Base-by-base conservation (phyloP, 2,888 invertebrate genomes). In the Tanytarsus gracilentus region DNA sequence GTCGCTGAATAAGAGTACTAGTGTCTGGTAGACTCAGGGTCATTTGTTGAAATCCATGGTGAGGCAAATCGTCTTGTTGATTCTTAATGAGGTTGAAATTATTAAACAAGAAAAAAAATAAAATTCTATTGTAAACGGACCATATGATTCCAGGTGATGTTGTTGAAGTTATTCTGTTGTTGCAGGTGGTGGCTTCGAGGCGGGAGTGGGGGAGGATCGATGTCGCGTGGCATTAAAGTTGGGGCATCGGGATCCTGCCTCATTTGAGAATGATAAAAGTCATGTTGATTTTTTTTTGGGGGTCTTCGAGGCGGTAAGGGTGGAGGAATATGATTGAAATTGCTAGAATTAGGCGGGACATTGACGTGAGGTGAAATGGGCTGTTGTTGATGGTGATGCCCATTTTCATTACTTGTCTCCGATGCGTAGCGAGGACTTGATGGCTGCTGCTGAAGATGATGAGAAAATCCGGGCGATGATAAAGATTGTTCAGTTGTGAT, bases 181-280 rank as follows among this genome's bases (percentile, higher is more conserved):
- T 83, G 75, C 9, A 84, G 84, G 48, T 84, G 84, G 64, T 81
- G 76, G n/a, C n/a, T 70, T 65, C 83, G 75, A 9, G 84, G 84
- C 44, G 84, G 84, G 64, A 81, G 76, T 55, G 84, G 84, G 7
- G 85, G 83, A 36, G 84, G 82, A 66, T 81, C 79, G 52, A 78
- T 75, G 68, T 84, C 84, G 62, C 85, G 76, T 6, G 83, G 85
- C 55, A 85, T 86, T 67, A 85, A 75, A 58, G 77, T 74, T n/a
- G 85, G 85, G 56, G 85, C 83, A 69, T 82, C 83, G 61, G 80
- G 82, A 59, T 81, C 81, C 72, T 82, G 83, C 65, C 79, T 78
- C 63, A 75, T 75, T 30, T 73, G 72, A 64, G 70, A 66, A 62
- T 71, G 70, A 16, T 68, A 68, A 9, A 50, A 51, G 1, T 64